A percentile compares a stretch with the other conserved stretches of the same genome.
These are phyloP conservation scores for Pagetopsis macropterus DNA, from an alignment of 2,797 vertebrate genomes.

Conservation along the genomic window DNA sequence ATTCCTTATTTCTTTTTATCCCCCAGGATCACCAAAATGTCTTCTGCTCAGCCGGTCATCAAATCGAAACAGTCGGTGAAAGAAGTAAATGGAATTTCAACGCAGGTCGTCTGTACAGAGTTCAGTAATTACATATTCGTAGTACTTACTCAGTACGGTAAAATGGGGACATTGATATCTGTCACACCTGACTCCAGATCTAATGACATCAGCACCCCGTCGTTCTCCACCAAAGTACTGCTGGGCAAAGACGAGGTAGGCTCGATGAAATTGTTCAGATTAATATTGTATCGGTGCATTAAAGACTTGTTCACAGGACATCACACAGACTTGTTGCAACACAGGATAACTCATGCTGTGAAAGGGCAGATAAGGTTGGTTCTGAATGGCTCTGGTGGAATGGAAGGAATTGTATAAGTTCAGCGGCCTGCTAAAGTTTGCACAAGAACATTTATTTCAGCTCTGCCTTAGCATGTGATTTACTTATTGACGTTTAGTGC, in stretches of 20 bases:
- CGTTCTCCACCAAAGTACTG: conserved; percentile 91
- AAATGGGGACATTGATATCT: conserved; percentile 92
- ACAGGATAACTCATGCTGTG: conserved; percentile 33
- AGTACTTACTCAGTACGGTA: conserved; percentile 94
- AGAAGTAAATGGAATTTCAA: conserved; percentile 87
- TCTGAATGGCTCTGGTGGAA: conserved; percentile 30
- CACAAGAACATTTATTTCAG: conserved; percentile 49
- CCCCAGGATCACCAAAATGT: conserved; percentile 78
- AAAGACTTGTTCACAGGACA: conserved; percentile 37
- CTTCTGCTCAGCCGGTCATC: conserved; percentile 79
- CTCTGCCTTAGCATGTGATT: conserved; percentile 44
- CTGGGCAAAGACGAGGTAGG: conserved; percentile 96
- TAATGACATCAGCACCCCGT: conserved; percentile 84
- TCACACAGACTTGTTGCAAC: conserved; percentile 32
- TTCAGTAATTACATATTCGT: conserved; percentile 94
- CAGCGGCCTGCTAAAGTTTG: conserved; percentile 44
- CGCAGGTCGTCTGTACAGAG: conserved; percentile 92
- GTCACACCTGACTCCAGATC: conserved; percentile 87
- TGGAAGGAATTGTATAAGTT: conserved; percentile 45
- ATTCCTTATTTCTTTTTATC: conserved; percentile 11
- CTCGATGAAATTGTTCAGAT: conserved; percentile 38
- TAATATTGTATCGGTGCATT: conserved; percentile 47
- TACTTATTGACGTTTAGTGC: conserved; percentile 17
- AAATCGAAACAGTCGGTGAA: conserved; percentile 86
- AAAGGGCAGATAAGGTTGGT: conserved; percentile 57